Conservation (phyloP, 2,113 vertebrate genomes). For the Poecile atricapillus region DNA sequence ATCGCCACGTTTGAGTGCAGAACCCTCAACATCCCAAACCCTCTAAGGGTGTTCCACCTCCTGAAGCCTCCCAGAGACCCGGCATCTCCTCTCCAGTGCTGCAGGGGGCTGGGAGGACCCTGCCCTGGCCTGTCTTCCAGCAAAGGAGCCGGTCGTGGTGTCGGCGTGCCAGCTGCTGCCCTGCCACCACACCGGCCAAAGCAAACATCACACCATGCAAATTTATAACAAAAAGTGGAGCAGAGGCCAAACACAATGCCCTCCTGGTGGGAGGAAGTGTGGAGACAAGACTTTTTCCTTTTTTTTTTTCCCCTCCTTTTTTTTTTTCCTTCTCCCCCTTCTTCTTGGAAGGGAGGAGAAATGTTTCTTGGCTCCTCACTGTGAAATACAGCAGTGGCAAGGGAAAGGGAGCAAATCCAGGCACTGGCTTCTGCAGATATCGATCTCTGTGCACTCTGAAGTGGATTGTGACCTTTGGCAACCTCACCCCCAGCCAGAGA, state of each 20-base stretch:
- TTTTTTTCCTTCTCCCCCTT: no score
- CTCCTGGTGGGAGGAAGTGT: not conserved
- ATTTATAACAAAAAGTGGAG: conserved; percentile 26
- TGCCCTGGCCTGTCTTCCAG: fast-evolving
- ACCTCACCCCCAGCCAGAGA: not conserved
- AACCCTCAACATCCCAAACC: not conserved
- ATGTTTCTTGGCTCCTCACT: not conserved
- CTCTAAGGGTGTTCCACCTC: fast-evolving
- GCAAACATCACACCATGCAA: conserved; percentile 16
- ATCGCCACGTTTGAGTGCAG: fast-evolving
- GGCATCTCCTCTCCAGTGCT: not conserved
- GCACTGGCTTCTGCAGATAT: not conserved
- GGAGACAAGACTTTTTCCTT: not conserved
- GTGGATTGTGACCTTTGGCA: not conserved
- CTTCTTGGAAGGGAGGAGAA: not conserved
- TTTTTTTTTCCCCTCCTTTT: fast-evolving
- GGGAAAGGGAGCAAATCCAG: not conserved
- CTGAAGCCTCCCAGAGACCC: not conserved
- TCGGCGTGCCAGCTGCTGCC: not conserved
- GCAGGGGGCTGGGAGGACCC: not conserved
- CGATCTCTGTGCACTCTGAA: not conserved
- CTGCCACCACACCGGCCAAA: not conserved
- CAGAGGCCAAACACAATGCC: conserved; percentile 22
- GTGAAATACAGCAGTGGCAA: not conserved
- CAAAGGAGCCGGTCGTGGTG: fast-evolving